Base-by-base conservation (phyloP, 2,113 vertebrate species). In the Colossoma macropomum region DNA sequence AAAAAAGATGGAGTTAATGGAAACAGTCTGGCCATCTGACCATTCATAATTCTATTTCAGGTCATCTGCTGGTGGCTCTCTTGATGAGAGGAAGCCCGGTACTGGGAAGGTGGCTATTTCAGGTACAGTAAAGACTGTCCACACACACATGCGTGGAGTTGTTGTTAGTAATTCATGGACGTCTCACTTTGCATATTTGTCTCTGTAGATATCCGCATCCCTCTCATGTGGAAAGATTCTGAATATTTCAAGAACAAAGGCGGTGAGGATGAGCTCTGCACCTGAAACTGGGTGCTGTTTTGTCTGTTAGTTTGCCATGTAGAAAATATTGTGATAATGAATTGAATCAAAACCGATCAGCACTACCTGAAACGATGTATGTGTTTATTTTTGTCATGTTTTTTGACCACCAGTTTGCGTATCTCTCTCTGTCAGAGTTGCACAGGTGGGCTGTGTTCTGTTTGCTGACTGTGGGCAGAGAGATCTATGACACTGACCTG, bases 361-460 rank as follows among this genome's bases (percentile, higher is more conserved):
- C 17, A 56, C 54, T 23, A 21, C 6, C 2, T 23, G 54, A 56
- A 56, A 19, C 1, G 45, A 12, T 48, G 45, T 48, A 12, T 12
- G 10, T 10, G 45, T 19, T 54, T 54, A 4, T 23, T 56, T 56
- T 2, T 52, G 50, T 52, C 0, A 4, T 17, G 50, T 1, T 17
- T 15, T 52, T 52, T 52, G 2, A 52, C 50, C 50, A 16, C 15
- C 16, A 17, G 54, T 23, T 15, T 21, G 54, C 15, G 15, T 56
- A 23, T 23, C 21, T 23, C 17, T 56, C n/a, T 23, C 7, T 56
- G 17, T 68, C 89, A 97, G 96, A 96, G 85, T 88, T 95, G 12
- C 96, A 96, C 83, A 95, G 93, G 77, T 97, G 96, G 30, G 96
- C 96, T 0, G 94, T 97, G 23, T 97, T 98, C 93, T 94, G 96